Base-by-base conservation (phyloP, 2,888 invertebrate species). In the Eristalis arbustorum region DNA sequence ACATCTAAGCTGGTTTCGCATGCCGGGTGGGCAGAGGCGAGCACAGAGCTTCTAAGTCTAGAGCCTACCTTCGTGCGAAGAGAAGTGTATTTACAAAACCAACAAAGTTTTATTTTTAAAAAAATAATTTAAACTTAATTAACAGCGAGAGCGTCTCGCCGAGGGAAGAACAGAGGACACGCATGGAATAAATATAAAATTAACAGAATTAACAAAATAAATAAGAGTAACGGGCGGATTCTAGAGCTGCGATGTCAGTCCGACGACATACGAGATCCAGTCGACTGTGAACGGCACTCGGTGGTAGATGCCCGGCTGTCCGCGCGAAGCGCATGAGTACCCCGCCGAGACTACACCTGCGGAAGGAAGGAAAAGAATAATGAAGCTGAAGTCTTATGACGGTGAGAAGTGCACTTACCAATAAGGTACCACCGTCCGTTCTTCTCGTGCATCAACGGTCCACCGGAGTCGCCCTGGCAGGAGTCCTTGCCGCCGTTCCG, bases 281-380 rank as follows among this genome's bases (percentile, higher is more conserved):
- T 98, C 98, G 6, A 98, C 97, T 0, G 98, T 98, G 91, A 97
- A 97, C 0, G 98, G 97, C 6, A 98, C 98, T 89, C 98, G 94
- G 92, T 98, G 98, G 93, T 98, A 98, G 90, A 98, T 98, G 67
- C 98, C 98, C 0, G 98, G 98, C 91, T 98, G 98, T 22, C 98
- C 98, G 18, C 97, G 95, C 90, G 98, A 97, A 0, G 98, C 98
- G 91, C 98, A 98, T 0, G 98, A 98, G 93, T 98, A 98, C 3
- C 98, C 98, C 0, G 98, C 98, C 0, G 98, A 98, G 0, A 98
- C 98, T 23, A 98, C 96, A 4, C 97, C 97, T 93, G 67, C 0
- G 31, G 31, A 31, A 64, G 25, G 31, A 76, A 40, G 22, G 14
- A 71, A 62, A 25, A 63, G 13, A 59, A n/a, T n/a, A n/a, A n/a